A percentile compares a stretch with the other conserved stretches of the same genome.
phyloP scores from a whole-genome alignment of 2,888 invertebrate species.

The Gnatocerus cornutus region DNA sequence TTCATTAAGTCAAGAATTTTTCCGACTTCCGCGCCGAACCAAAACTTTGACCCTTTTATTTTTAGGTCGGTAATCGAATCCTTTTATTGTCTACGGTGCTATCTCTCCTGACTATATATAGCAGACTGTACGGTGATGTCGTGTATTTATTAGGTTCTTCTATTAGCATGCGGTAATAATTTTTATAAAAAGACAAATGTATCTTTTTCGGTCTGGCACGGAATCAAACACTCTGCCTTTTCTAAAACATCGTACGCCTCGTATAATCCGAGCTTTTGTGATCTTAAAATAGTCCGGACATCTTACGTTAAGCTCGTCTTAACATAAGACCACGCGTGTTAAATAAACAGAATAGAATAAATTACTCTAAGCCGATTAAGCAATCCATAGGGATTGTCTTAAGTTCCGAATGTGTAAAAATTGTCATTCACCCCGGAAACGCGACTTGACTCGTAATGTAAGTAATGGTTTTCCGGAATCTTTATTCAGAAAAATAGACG shows the following conservation, averaged over 20 bases:
- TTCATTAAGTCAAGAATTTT: constrained; percentile 7
- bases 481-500: constrained; percentile 35
- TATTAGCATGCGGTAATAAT: constrained; percentile 35
- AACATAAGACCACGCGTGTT: background rate
- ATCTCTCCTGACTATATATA: constrained; percentile 21
- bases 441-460: constrained; percentile 6
- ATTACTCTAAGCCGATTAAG: too few species aligned
- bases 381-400: background rate
- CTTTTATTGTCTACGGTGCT: constrained; percentile 25
- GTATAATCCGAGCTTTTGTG: constrained; percentile 31
- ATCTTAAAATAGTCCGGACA: constrained; percentile 18
- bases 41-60: constrained; percentile 16
- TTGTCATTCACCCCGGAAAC: background rate
- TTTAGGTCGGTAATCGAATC: constrained; percentile 26
- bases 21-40: constrained; percentile 1
- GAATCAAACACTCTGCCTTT: constrained; percentile 34
- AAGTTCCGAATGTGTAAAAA: background rate
- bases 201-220: constrained; percentile 33
- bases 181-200: constrained; percentile 39
- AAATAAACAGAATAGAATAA: too few species aligned
- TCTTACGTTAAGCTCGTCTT: background rate
- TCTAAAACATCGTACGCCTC: constrained; percentile 17
- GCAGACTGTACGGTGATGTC: constrained; percentile 12
- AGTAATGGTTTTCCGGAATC: constrained; percentile 28
- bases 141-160: constrained; percentile 30